phyloP scores from a whole-genome alignment of 2,797 vertebrate genomes.

The Echiichthys vipera region DNA sequence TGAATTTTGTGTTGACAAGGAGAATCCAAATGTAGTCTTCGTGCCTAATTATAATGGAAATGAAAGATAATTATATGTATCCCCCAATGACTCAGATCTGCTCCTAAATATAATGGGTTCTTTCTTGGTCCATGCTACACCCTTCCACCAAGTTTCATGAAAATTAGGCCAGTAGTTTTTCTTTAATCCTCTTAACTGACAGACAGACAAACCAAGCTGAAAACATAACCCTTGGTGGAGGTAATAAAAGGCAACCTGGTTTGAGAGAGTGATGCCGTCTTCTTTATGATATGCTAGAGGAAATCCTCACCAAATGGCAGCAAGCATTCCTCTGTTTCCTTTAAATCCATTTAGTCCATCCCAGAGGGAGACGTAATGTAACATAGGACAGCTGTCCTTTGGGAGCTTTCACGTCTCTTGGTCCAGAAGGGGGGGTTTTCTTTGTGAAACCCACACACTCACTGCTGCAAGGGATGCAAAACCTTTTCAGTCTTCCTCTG shows the following conservation, averaged over 20 bases:
- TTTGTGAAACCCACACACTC: conserved; percentile 64
- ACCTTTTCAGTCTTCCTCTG: conserved; percentile 61
- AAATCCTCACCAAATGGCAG: conserved; percentile 48
- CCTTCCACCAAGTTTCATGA: too few relatives aligned
- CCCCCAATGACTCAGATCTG: too few relatives aligned
- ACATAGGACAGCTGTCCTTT: conserved; percentile 45
- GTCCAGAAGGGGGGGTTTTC: conserved; percentile 31
- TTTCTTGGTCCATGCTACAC: too few relatives aligned
- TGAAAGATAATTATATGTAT: too few relatives aligned
- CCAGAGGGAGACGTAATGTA: conserved; percentile 34
- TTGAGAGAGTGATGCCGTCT: conserved; percentile 21
- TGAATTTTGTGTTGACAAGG: too few relatives aligned
- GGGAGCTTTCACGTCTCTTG: conserved; percentile 61
- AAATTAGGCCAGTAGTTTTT: too few relatives aligned
- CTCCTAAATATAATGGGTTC: too few relatives aligned
- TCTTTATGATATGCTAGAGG: conserved; percentile 13
- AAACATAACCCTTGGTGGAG: too few relatives aligned
- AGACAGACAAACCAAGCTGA: too few relatives aligned
- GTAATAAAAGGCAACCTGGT: conserved; percentile 11
- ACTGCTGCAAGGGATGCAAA: conserved; percentile 71
- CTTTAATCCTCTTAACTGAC: too few relatives aligned
- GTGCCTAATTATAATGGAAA: too few relatives aligned
- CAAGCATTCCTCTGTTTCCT: conserved; percentile 18
- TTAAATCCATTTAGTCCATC: conserved; percentile 24
- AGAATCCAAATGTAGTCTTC: too few relatives aligned